A percentile compares a stretch with the other conserved stretches of the same genome.
Evolutionary conservation across 2,888 invertebrate species (phyloP).

Genomic region (Clistopyga incitator): DNA sequence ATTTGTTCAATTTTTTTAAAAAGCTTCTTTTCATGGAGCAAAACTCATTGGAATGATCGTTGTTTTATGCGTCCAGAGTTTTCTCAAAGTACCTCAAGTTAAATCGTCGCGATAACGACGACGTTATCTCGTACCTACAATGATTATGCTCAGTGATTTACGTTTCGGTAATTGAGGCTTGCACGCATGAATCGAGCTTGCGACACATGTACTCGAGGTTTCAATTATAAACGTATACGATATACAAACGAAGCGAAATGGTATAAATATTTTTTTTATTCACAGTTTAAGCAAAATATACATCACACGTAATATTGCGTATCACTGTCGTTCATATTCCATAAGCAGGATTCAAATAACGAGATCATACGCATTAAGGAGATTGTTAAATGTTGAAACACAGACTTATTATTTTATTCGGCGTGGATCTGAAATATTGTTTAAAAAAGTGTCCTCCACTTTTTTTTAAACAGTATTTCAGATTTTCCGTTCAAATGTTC

Average conservation of each 20-base stretch:
- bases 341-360: not conserved
- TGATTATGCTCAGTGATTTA: conserved; percentile 9
- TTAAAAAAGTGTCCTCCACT: not conserved
- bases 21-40: not conserved
- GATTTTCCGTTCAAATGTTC: not conserved
- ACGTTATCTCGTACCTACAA: conserved; percentile 27
- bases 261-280: conserved; percentile 10
- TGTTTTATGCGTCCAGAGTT: not conserved
- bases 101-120: conserved; percentile 22
- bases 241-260: not conserved
- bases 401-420: not conserved
- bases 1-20: not conserved
- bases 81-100: not conserved
- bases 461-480: not conserved
- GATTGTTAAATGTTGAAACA: not conserved
- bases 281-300: not conserved
- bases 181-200: not conserved
- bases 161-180: conserved; percentile 46
- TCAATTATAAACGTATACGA: not conserved
- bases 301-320: not conserved
- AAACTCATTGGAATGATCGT: not conserved
- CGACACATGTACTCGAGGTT: not conserved
- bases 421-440: too few species aligned
- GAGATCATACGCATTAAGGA: not conserved
- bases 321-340: not conserved